Evolutionary conservation across 2,888 invertebrate genomes (phyloP).

Genomic region (Hypsopygia costalis): DNA sequence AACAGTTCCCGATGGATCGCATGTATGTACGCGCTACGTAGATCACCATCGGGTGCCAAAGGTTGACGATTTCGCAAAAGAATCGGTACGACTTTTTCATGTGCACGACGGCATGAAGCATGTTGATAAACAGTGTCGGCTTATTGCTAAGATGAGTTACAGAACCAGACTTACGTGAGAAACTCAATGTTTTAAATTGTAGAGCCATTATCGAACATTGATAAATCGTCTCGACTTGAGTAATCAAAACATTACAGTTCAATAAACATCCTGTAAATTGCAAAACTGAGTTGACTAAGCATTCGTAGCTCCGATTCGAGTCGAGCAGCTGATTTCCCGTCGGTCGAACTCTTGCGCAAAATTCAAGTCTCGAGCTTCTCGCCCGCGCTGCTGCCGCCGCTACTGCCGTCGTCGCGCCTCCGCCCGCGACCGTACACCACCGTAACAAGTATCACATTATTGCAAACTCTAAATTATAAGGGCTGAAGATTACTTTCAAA

Average conservation of each 20-base stretch:
- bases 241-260: constrained; percentile 35
- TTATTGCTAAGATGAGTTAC: constrained; percentile 52
- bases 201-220: constrained; percentile 18
- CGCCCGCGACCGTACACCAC: constrained; percentile 19
- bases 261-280: constrained; percentile 9
- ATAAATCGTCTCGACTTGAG: constrained; percentile 34
- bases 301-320: constrained; percentile 16
- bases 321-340: constrained; percentile 55
- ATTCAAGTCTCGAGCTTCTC: constrained; percentile 28
- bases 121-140: constrained; percentile 75
- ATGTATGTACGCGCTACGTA: constrained; percentile 35
- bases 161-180: constrained; percentile 40
- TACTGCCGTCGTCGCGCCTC: constrained; percentile 23
- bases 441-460: constrained; percentile 2
- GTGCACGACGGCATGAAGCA: constrained; percentile 40
- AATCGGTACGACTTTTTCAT: constrained; percentile 45
- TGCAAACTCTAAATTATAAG: constrained; percentile 1
- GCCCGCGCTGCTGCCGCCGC: constrained; percentile 17
- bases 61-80: constrained; percentile 43
- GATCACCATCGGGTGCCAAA: constrained; percentile 44
- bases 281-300: constrained; percentile 12
- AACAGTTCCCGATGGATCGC: constrained; percentile 49
- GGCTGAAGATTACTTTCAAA: not conserved
- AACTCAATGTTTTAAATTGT: constrained; percentile 46
- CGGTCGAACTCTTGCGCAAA: constrained; percentile 50